Evolutionary conservation across 2,113 vertebrate species (phyloP).

Genomic region (Megaceryle maxima): DNA sequence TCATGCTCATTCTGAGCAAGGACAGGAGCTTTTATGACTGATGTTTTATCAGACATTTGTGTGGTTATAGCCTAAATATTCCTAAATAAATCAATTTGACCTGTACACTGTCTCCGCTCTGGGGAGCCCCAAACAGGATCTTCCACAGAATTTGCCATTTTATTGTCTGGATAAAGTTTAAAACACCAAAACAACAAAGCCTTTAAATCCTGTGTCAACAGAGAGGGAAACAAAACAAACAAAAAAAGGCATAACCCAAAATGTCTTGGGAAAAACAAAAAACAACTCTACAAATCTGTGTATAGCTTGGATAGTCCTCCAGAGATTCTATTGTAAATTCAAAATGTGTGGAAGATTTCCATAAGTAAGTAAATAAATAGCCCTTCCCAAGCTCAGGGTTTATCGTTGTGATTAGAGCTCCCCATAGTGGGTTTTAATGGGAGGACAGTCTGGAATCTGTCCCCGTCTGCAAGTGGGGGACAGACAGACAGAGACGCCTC

Average conservation of each 20-base stretch:
- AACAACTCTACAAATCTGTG: not conserved
- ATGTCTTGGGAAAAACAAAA: not conserved
- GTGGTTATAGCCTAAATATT: no score
- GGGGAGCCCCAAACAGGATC: no score
- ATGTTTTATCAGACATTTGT: not conserved
- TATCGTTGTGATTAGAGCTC: constrained; percentile 65
- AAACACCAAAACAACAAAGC: not conserved
- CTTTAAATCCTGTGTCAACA: not conserved
- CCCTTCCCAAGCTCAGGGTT: no score
- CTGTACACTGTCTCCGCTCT: fast-evolving
- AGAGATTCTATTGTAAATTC: not conserved
- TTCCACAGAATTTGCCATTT: not conserved
- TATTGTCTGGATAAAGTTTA: not conserved
- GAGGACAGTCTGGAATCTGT: not conserved
- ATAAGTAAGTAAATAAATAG: not conserved
- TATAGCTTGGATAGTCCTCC: no score
- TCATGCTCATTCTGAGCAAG: no score
- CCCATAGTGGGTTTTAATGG: constrained; percentile 43
- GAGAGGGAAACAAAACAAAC: not conserved
- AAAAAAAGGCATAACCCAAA: no score
- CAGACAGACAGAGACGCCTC: not conserved
- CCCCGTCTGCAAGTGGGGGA: not conserved
- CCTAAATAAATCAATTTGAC: not conserved
- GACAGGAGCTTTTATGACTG: not conserved
- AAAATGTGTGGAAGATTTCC: not conserved